phyloP scores from a whole-genome alignment of 1,140 invertebrate species.

The Sycophila sp. region DNA sequence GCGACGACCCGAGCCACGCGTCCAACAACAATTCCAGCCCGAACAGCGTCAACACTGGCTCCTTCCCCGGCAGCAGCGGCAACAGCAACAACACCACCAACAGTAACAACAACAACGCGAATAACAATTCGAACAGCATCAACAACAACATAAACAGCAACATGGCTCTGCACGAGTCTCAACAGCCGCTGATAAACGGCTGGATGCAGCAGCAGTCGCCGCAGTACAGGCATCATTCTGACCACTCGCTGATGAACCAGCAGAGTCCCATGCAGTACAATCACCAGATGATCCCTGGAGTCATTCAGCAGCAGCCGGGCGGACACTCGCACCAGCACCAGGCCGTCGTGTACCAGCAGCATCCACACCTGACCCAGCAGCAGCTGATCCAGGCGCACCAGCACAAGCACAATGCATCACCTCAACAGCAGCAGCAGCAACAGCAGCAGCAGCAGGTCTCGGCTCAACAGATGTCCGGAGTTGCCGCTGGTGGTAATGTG shows the following conservation, averaged over 20 bases:
- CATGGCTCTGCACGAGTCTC: conserved; percentile 3
- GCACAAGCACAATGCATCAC: conserved; percentile 11
- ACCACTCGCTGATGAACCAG: conserved; percentile 39
- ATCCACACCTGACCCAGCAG: conserved; percentile 32
- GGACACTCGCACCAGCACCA: conserved; percentile 44
- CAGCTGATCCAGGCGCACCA: conserved; percentile 39
- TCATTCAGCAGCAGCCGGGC: conserved; percentile 38
- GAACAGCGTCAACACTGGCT: conserved; percentile 58
- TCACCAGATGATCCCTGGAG: conserved; percentile 13
- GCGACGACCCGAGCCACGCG: conserved; percentile 57
- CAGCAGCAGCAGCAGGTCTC: conserved; percentile 38
- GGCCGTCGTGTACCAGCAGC: conserved; percentile 40
- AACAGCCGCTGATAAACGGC: conserved; percentile 55
- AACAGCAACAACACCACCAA: conserved; percentile 55
- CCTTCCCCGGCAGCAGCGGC: conserved; percentile 54
- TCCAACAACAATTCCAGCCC: conserved; percentile 61
- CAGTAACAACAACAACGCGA: conserved; percentile 37
- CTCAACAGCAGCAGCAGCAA: conserved; percentile 46
- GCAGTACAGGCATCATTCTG: conserved; percentile 41
- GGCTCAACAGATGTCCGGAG: conserved; percentile 24
- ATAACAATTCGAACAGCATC: conserved; percentile 18
- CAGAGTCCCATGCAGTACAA: conserved; percentile 38
- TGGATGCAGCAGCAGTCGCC: conserved; percentile 57
- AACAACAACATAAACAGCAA: conserved; percentile 32
- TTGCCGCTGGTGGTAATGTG: conserved; percentile 31